Percentiles rank a stretch among this genome's conserved stretches.
Conservation (phyloP, 2,113 vertebrate genomes). For the Rutilus rutilus region DNA sequence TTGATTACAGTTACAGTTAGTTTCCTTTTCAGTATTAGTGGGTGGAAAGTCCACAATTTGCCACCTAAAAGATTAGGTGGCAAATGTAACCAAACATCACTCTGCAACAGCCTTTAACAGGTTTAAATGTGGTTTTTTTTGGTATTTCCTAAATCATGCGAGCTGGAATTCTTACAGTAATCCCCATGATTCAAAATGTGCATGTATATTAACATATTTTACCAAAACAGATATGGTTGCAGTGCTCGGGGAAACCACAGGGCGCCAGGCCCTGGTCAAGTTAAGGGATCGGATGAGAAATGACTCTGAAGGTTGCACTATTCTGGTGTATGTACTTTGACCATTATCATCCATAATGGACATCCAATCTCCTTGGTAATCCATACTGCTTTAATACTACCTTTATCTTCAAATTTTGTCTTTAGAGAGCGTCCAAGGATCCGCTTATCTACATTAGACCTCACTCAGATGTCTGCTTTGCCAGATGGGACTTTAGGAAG, state of each 20-base stretch:
- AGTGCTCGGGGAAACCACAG: conserved; percentile 93
- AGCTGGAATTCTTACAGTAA: background rate
- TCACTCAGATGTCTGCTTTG: conserved; percentile 77
- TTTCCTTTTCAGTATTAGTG: background rate
- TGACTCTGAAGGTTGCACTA: conserved; percentile 84
- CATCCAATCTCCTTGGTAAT: background rate
- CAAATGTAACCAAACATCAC: background rate
- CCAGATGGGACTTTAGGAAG: conserved; percentile 84
- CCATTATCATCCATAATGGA: background rate
- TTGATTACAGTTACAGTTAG: background rate
- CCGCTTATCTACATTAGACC: conserved; percentile 85
- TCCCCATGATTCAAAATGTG: background rate
- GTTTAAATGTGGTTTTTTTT: background rate
- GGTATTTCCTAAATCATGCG: background rate
- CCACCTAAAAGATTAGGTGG: background rate
- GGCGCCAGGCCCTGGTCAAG: conserved; percentile 76
- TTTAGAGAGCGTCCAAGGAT: conserved; percentile 88
- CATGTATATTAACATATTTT: background rate
- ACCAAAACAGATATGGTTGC: conserved; percentile 92
- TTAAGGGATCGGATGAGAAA: conserved; percentile 87
- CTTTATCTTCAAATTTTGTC: background rate
- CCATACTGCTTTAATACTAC: background rate
- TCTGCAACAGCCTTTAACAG: background rate
- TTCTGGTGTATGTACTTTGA: conserved; percentile 81
- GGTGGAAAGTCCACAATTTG: conserved; percentile 18